These are phyloP conservation scores for Eulemur mongoz DNA, from an alignment of 2,797 vertebrate genomes.

Conservation along the genomic window DNA sequence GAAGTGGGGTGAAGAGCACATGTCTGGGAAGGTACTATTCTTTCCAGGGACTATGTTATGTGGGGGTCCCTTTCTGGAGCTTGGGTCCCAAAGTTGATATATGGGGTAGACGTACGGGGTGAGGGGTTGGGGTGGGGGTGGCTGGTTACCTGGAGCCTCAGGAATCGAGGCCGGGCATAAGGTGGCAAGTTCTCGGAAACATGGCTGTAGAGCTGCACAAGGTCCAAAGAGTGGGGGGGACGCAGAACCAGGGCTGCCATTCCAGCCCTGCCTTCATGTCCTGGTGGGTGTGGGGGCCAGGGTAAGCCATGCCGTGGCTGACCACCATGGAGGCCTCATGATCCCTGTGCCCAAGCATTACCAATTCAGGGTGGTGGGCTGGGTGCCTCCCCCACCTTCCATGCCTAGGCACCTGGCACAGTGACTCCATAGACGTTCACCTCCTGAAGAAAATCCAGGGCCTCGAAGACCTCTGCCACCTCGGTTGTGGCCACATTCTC, in stretches of 20 bases:
- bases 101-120: neutral
- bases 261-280: constrained; percentile 90
- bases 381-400: neutral
- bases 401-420: constrained; percentile 86
- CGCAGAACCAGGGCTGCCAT: constrained; percentile 92
- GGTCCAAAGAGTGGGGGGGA: constrained; percentile 82
- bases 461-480: constrained; percentile 88
- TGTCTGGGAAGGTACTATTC: neutral
- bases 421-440: constrained; percentile 91
- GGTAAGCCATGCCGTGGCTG: neutral
- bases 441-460: constrained; percentile 90
- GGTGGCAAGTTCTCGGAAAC: constrained; percentile 86
- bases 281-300: constrained; percentile 75
- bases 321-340: neutral
- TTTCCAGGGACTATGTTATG: neutral
- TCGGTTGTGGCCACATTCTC: constrained; percentile 95
- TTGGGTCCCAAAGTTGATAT: neutral
- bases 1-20: fast-evolving
- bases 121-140: fast-evolving
- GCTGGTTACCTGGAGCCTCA: constrained; percentile 90
- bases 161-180: constrained; percentile 91
- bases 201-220: constrained; percentile 83
- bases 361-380: neutral
- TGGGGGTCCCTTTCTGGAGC: too few species aligned
- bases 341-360: neutral